phyloP scores from a whole-genome alignment of 2,113 vertebrate species.

The Albula goreensis region DNA sequence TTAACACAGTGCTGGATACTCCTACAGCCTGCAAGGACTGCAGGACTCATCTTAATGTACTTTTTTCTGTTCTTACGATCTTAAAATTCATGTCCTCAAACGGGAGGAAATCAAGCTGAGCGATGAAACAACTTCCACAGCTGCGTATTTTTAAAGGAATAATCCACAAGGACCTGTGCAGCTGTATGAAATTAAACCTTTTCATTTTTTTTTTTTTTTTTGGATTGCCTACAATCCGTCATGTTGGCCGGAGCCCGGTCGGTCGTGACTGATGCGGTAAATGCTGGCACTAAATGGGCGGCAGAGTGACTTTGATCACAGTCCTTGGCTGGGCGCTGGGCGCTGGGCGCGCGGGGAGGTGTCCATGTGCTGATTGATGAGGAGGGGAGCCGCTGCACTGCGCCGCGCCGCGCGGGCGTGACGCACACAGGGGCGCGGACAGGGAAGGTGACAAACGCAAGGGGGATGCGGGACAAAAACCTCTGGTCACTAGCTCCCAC shows the following conservation, averaged over 20 bases:
- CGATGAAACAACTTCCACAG: too few relatives aligned
- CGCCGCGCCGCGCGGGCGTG: neutral
- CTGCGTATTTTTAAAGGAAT: too few relatives aligned
- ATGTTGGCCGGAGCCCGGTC: neutral
- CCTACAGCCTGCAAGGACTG: too few relatives aligned
- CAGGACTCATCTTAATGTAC: too few relatives aligned
- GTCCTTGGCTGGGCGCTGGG: neutral
- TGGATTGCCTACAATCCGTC: constrained; percentile 16
- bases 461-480: too few relatives aligned
- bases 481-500: too few relatives aligned
- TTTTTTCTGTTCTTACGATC: too few relatives aligned
- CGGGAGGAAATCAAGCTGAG: too few relatives aligned
- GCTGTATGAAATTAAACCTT: neutral
- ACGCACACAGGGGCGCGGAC: neutral
- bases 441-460: neutral
- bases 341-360: neutral
- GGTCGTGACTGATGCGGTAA: neutral
- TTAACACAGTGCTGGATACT: too few relatives aligned
- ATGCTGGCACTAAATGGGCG: neutral
- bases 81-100: too few relatives aligned
- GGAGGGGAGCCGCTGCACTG: neutral
- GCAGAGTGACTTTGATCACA: constrained; percentile 22
- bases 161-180: neutral
- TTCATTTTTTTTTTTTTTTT: neutral
- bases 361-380: neutral